Percentiles rank a stretch among this genome's conserved stretches.
Evolutionary conservation across 2,888 invertebrate species (phyloP).

Genomic region (Pristionchus entomophagus): DNA sequence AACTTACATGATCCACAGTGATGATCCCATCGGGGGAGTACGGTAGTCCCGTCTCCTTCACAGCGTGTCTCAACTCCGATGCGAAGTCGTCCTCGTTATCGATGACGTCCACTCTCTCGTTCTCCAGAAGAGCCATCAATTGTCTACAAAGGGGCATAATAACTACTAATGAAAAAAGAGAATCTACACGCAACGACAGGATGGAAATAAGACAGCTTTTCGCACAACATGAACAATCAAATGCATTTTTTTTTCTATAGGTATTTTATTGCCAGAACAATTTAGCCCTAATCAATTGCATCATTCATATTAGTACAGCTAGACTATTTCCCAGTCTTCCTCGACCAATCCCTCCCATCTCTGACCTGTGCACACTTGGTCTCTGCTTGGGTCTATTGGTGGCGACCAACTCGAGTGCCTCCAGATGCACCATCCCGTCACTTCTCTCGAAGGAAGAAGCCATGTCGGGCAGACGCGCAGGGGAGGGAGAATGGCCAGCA

Average conservation of each 20-base stretch:
- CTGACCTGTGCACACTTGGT: constrained; percentile 49
- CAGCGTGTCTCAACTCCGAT: constrained; percentile 51
- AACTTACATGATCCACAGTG: constrained; percentile 14
- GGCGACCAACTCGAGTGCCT: constrained; percentile 92
- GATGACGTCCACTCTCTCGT: constrained; percentile 57
- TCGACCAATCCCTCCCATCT: too few relatives aligned
- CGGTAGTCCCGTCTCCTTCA: constrained; percentile 55
- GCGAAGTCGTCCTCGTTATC: constrained; percentile 56
- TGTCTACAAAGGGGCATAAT: constrained; percentile 45
- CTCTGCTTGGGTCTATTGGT: constrained; percentile 82
- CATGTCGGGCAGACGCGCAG: constrained; percentile 56
- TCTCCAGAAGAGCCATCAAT: constrained; percentile 52
- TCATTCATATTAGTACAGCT: too few relatives aligned
- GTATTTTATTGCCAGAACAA: too few relatives aligned
- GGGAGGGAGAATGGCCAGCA: neutral
- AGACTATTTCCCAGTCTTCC: too few relatives aligned
- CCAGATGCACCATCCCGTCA: constrained; percentile 87
- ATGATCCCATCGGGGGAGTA: constrained; percentile 48
- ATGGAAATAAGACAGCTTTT: too few relatives aligned
- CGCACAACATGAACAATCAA: too few relatives aligned
- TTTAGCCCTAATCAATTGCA: too few relatives aligned
- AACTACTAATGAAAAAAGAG: too few relatives aligned
- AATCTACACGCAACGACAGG: too few relatives aligned
- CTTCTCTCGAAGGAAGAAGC: constrained; percentile 62
- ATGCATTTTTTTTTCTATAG: too few relatives aligned